Base-by-base conservation (phyloP, 2,888 invertebrate species). In the Cephalotes varians region DNA sequence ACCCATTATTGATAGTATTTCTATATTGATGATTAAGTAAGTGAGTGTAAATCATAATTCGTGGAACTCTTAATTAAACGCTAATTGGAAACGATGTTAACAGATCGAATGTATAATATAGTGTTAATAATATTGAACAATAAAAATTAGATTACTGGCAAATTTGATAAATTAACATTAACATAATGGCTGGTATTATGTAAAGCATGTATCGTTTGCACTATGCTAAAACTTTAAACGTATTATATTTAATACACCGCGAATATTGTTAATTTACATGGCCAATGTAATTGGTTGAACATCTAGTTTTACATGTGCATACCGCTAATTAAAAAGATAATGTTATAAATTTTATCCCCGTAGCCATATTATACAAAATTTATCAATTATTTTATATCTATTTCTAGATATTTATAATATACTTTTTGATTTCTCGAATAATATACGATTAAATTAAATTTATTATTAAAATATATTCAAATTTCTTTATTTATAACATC, bases 41-140 rank as follows among this genome's bases (percentile, higher is more conserved):
- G 62, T 47, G 49, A 47, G 71, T 54, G n/a, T n/a, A 58, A 82
- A 86, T 60, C 31, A 54, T 84, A 31, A 74, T 58, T 79, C 64
- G 49, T 77, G 28, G 28, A 81, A 71, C 31, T 79, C 31, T 79
- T 76, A 73, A 86, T 84, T 73, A 80, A 84, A 47, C 64, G 28
- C 71, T 73, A 64, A 80, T 85, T 82, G 49, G 51, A 60, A 76
- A 82, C 69, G 58, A 51, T n/a, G 58, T 34, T 64, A 62, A 60
- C 21, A 73, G 49, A 58, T 47, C 31, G 10, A 12, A 51, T 18
- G 34, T 28, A 31, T 69, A 47, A 69, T 62, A 62, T 21, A 62
- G 4, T 62, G 25, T n/a, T 64, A 64, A 49, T 34, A 64, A 51
- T 65, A 76, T 7, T 21, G 12, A 37, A 12, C n/a, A 49, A 15